Percentiles rank a stretch among this genome's conserved stretches.
These are phyloP conservation scores for Athene cunicularia DNA, from an alignment of 2,113 vertebrate species.

Conservation along the genomic window DNA sequence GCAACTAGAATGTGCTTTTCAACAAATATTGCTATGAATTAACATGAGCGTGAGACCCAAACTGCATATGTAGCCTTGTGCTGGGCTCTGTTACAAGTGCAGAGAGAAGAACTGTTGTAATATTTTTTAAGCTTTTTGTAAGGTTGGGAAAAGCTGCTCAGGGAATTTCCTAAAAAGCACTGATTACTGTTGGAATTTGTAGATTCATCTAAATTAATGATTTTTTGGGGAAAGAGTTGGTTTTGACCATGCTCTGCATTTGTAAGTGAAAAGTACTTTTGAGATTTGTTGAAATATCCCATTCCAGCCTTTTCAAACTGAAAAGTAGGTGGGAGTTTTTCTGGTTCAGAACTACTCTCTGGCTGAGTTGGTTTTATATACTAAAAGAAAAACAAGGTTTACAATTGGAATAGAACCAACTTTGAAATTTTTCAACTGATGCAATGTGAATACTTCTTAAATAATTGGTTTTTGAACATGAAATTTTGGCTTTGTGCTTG, in stretches of 20 bases:
- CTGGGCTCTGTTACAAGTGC: neutral
- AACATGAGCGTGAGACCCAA: neutral
- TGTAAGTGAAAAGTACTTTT: neutral
- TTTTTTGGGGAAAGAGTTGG: neutral
- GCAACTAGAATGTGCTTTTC: neutral
- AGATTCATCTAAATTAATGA: neutral
- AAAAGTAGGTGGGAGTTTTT: neutral
- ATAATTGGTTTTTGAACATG: neutral
- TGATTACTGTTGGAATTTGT: neutral
- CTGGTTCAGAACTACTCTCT: neutral
- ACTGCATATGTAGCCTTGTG: neutral
- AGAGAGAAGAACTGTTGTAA: neutral
- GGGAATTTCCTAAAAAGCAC: neutral
- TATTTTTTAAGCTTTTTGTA: neutral
- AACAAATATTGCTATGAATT: neutral
- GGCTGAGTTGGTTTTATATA: neutral
- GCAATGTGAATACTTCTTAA: neutral
- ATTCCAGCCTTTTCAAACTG: neutral
- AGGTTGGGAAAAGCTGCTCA: neutral
- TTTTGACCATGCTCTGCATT: neutral
- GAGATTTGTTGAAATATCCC: neutral
- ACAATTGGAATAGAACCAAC: slow-evolving; percentile 22
- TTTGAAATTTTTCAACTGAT: neutral
- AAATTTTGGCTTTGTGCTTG: neutral
- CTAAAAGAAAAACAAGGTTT: slow-evolving; percentile 32